phyloP scores from a whole-genome alignment of 2,888 invertebrate genomes.

The Meghimatium bilineatum region DNA sequence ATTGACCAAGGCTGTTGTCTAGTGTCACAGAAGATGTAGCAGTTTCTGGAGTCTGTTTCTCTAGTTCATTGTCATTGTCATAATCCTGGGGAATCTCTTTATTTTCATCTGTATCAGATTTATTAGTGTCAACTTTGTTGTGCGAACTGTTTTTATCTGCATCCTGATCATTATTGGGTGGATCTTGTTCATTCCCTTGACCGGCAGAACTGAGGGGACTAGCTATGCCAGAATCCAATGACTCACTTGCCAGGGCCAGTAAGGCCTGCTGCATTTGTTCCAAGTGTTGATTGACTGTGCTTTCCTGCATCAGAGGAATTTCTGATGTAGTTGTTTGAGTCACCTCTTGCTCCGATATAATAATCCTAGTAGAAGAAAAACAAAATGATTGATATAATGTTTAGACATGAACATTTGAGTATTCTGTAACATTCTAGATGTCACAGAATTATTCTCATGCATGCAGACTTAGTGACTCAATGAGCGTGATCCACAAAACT shows the following conservation, averaged over 20 bases:
- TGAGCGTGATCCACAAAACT: too few species aligned
- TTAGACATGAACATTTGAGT: neutral
- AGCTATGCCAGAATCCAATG: constrained; percentile 9
- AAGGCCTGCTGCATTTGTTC: neutral
- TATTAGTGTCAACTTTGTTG: neutral
- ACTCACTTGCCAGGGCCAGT: neutral
- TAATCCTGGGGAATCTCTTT: neutral
- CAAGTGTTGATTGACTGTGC: neutral
- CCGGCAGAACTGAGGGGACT: neutral
- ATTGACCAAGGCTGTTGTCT: neutral
- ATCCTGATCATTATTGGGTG: neutral
- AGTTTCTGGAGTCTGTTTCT: neutral
- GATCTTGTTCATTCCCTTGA: neutral
- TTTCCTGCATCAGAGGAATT: too few species aligned
- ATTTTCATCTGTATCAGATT: neutral
- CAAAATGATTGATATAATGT: neutral
- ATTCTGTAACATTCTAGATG: too few species aligned
- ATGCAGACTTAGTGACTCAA: too few species aligned
- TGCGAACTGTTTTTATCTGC: neutral
- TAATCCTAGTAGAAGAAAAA: neutral
- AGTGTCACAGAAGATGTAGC: neutral
- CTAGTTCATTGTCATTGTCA: neutral
- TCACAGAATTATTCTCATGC: too few species aligned
- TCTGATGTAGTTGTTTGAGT: neutral
- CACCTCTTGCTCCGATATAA: neutral